Conservation (phyloP, 2,888 invertebrate species). For the Drosophila infuscata region DNA sequence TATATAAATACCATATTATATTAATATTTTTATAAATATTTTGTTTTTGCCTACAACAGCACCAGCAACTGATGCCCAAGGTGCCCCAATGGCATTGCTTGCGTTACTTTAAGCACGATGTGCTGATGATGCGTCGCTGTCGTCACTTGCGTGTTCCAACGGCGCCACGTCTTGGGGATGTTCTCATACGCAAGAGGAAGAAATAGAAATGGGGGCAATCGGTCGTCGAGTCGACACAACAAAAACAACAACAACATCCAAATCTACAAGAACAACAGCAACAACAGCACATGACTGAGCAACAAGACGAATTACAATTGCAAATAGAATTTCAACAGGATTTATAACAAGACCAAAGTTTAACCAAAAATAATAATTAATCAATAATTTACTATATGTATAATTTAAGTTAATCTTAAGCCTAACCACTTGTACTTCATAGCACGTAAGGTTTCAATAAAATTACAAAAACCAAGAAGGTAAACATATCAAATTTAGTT, state of each 20-base stretch:
- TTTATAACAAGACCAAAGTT: constrained; percentile 67
- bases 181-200: constrained; percentile 72
- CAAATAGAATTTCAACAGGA: constrained; percentile 58
- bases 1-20: background rate
- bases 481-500: background rate
- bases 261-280: constrained; percentile 35
- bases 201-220: constrained; percentile 46
- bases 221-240: constrained; percentile 27
- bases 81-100: constrained; percentile 94
- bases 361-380: constrained; percentile 27
- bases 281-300: constrained; percentile 68
- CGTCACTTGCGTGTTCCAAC: constrained; percentile 88
- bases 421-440: constrained; percentile 78
- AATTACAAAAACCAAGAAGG: constrained; percentile 19
- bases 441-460: constrained; percentile 69
- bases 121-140: constrained; percentile 89
- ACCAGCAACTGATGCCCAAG: constrained; percentile 89
- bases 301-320: constrained; percentile 62
- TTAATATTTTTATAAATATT: background rate
- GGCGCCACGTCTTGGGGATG: constrained; percentile 79
- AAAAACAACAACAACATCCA: constrained; percentile 17
- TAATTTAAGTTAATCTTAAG: constrained; percentile 54
- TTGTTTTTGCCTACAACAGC: constrained; percentile 84
- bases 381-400: constrained; percentile 5
- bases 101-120: constrained; percentile 91